Evolutionary conservation across 2,113 vertebrate genomes (phyloP).

Genomic region (Aptenodytes patagonicus): DNA sequence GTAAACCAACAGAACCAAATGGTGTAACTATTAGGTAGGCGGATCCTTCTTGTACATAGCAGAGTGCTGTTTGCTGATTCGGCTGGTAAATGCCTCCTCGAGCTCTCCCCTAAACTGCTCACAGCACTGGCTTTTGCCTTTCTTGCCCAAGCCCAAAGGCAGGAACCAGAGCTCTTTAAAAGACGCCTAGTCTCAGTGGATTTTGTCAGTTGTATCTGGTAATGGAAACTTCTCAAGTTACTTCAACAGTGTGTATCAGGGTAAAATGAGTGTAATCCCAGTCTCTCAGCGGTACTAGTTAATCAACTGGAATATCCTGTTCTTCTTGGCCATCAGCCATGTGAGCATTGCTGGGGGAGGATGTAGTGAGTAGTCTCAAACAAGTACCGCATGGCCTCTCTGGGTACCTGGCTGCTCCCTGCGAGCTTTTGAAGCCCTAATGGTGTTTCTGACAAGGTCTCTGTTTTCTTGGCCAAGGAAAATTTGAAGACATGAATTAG

Average conservation of each 20-base stretch:
- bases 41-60: not conserved
- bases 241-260: not conserved
- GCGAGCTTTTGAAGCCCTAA: not conserved
- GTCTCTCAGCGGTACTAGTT: not conserved
- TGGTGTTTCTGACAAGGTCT: not conserved
- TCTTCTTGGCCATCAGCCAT: not conserved
- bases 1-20: not conserved
- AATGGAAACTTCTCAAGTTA: slow-evolving; percentile 18
- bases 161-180: not conserved
- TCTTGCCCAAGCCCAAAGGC: not conserved
- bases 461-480: not conserved
- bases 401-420: not conserved
- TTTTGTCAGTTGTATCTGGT: slow-evolving; percentile 2
- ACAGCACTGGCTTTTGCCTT: not conserved
- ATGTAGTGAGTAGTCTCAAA: not conserved
- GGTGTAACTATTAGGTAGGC: not conserved
- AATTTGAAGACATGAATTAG: not conserved
- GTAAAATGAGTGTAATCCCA: not conserved
- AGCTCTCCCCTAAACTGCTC: not conserved
- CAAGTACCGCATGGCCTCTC: not conserved
- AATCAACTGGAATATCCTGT: slow-evolving; percentile 12
- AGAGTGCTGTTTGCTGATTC: not conserved
- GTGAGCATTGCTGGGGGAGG: not conserved
- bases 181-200: not conserved
- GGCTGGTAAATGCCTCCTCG: not conserved